Base-by-base conservation (phyloP, 2,888 invertebrate genomes). In the Oligia fasciuncula region DNA sequence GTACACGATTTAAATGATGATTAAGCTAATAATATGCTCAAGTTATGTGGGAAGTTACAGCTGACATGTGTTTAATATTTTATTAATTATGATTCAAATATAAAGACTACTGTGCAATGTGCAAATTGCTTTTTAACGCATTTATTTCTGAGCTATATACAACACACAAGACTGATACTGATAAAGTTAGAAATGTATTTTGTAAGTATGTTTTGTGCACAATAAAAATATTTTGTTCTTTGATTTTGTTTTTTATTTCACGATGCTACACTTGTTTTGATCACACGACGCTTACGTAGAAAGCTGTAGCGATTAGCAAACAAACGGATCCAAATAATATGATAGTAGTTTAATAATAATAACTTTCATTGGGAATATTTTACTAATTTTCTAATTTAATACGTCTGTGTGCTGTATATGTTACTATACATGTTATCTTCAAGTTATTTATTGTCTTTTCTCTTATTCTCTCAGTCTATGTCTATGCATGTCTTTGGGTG, bases 121-220 rank as follows among this genome's bases (percentile, higher is more conserved):
- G 91, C 92, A 91, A 91, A 93, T 92, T 92, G 95, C 96, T 96
- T 96, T 93, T 93, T 93, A 93, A 83, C 93, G 96, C 96, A 96
- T 96, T 96, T 95, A 94, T 94, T 95, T 96, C 94, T 93, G 94
- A 94, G 94, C 94, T 95, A 95, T 95, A 96, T 96, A 96, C 96
- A 96, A 95, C 95, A 96, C 96, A 96, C 96, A 96, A 96, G 96
- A 96, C 96, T 97, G 96, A 96, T 95, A 96, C 96, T 97, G 96
- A 96, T 95, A 94, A 93, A 93, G 92, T 93, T 95, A 94, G 94
- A 94, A 91, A 92, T 90, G 92, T 96, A 94, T 94, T 95, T 96
- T 96, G 94, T 96, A 95, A 95, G 94, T 94, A 93, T 94, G 93
- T 95, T 96, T 95, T 96, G 94, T 96, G 96, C 96, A 95, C 96